Evolutionary conservation across 35 echinoderm and acorn worm genomes (phyloP), one percentile per base, ranked within the genome.

Genomic region (Diadema setosum): DNA sequence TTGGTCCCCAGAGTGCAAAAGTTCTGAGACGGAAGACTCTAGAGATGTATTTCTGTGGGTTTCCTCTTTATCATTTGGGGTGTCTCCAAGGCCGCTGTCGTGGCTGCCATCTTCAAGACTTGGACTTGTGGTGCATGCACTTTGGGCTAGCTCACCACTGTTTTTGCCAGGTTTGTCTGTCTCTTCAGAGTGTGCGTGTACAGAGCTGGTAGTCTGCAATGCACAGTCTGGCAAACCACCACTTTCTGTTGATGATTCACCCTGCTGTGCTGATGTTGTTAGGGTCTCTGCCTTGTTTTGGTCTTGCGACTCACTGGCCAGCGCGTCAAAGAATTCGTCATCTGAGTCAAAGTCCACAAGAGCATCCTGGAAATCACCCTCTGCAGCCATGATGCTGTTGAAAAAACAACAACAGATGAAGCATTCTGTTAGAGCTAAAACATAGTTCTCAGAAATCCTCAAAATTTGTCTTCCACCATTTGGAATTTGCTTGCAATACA

Each of bases 311-410:
- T 31, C 69, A 52, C 50, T 82, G 3, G 82, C 59, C 30, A 85
- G 58, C 4, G 89, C 67, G 61, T 91, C 89, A 85, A 73, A 91
- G 69, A 91, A 91, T 74, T 91, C 89, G 41, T 91, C 89, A 26
- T 91, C 89, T 9, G 89, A 91, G 82, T 84, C 83, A 74, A 70
- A 81, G 17, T 89, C 73, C 25, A 42, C 69, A n/a, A 80, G 6
- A 15, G 74, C n/a, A n/a, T n/a, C n/a, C n/a, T n/a, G n/a, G n/a
- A n/a, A n/a, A n/a, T n/a, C n/a, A n/a, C n/a, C n/a, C n/a, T n/a
- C n/a, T n/a, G n/a, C n/a, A n/a, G n/a, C n/a, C n/a, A n/a, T n/a
- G n/a, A n/a, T n/a, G n/a, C n/a, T n/a, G n/a, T n/a, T n/a, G n/a
- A n/a, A n/a, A n/a, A n/a, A n/a, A n/a, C n/a, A n/a, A n/a, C n/a